A percentile compares a stretch with the other conserved stretches of the same genome.
phyloP scores from a whole-genome alignment of 2,888 invertebrate genomes.

The Opisthograptis luteolata region DNA sequence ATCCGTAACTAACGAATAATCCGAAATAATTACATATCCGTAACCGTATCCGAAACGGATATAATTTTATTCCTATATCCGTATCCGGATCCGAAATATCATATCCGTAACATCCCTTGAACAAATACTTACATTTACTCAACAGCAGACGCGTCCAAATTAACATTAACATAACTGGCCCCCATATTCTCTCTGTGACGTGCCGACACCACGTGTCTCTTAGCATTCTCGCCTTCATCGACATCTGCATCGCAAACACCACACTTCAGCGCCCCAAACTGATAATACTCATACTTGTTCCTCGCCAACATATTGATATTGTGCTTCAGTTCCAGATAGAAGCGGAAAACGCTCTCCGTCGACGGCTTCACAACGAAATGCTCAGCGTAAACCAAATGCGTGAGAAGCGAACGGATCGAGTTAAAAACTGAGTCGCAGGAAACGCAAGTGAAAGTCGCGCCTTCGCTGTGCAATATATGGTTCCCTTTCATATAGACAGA shows the following conservation, averaged over 20 bases:
- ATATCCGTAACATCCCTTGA: no score
- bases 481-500: constrained; percentile 75
- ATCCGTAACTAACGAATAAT: no score
- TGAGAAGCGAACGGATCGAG: constrained; percentile 66
- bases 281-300: constrained; percentile 73
- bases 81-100: no score
- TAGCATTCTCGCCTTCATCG: constrained; percentile 71
- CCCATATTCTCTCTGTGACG: constrained; percentile 77
- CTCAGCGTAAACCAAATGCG: constrained; percentile 70
- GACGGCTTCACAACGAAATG: constrained; percentile 65
- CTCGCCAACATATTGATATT: constrained; percentile 72
- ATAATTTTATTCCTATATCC: no score
- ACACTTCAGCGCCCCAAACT: constrained; percentile 70
- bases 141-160: constrained; percentile 60
- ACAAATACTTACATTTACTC: constrained; percentile 64
- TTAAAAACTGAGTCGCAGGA: constrained; percentile 65
- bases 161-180: constrained; percentile 70
- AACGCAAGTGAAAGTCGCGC: constrained; percentile 61
- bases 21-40: no score
- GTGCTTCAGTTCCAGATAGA: constrained; percentile 76
- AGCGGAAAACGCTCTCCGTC: constrained; percentile 71
- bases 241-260: constrained; percentile 72
- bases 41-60: no score
- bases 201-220: constrained; percentile 70
- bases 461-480: constrained; percentile 69